A percentile compares a stretch with the other conserved stretches of the same genome.
Evolutionary conservation across 2,888 invertebrate genomes (phyloP).

Genomic region (Hypercompe scribonia): DNA sequence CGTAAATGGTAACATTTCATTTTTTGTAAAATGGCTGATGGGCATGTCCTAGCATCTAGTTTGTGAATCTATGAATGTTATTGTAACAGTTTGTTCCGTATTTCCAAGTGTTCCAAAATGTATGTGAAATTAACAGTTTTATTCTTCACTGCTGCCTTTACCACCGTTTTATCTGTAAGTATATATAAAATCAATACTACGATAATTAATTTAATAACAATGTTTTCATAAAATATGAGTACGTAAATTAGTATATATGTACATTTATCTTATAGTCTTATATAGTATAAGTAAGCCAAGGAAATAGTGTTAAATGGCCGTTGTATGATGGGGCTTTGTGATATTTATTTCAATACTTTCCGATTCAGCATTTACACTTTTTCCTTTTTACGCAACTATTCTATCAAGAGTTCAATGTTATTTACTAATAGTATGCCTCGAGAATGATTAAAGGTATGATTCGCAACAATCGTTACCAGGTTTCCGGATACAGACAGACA

Average conservation of each 20-base stretch:
- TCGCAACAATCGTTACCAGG: not conserved
- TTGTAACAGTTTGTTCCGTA: not conserved
- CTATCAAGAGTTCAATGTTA: not conserved
- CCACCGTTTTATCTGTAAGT: constrained; percentile 7
- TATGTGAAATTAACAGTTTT: constrained; percentile 3
- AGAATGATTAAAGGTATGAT: not conserved
- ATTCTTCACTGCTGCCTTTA: not conserved
- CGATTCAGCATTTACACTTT: not conserved
- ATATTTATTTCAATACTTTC: not conserved
- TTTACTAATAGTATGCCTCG: not conserved
- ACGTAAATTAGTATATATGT: not conserved
- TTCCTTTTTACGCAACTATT: not conserved
- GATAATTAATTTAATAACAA: not conserved
- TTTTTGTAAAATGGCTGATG: not conserved
- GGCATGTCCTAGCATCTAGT: not conserved
- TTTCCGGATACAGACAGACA: not conserved
- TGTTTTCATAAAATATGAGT: not conserved
- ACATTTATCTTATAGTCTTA: not conserved
- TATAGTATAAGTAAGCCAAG: no score
- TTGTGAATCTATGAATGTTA: not conserved
- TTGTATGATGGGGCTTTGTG: not conserved
- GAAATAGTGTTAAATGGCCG: not conserved
- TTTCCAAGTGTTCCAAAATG: not conserved
- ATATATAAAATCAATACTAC: not conserved
- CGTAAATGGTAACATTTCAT: not conserved